Conservation (phyloP, 2,888 invertebrate species). For the Portevinia maculata region DNA sequence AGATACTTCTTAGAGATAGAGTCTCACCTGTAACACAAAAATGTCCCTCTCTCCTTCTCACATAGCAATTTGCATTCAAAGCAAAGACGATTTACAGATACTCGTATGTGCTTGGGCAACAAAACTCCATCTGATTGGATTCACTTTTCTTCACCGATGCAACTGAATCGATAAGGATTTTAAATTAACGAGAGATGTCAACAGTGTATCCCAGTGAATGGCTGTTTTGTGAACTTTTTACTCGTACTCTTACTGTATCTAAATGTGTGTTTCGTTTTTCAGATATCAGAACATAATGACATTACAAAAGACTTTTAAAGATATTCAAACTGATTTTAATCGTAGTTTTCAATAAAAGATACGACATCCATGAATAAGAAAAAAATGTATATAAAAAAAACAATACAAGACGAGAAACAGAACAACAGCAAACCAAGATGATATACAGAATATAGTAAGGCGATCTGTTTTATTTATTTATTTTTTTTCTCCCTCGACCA, state of each 20-base stretch:
- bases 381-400: neutral
- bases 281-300: constrained; percentile 82
- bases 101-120: constrained; percentile 12
- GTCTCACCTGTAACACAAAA: too few species aligned
- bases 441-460: constrained; percentile 58
- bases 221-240: constrained; percentile 16
- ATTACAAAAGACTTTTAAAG: constrained; percentile 80
- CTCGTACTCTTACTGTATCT: constrained; percentile 49
- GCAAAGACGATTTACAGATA: constrained; percentile 6
- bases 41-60: neutral
- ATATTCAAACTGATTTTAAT: constrained; percentile 73
- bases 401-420: constrained; percentile 18
- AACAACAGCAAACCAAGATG: constrained; percentile 44
- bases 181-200: constrained; percentile 83
- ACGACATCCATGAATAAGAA: constrained; percentile 41
- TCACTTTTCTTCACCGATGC: constrained; percentile 57
- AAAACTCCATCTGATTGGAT: constrained; percentile 50
- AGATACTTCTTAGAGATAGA: constrained; percentile 15
- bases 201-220: constrained; percentile 78
- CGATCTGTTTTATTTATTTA: constrained; percentile 21
- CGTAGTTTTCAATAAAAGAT: constrained; percentile 70
- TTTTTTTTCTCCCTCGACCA: neutral
- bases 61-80: constrained; percentile 37
- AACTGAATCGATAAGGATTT: constrained; percentile 81
- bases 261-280: constrained; percentile 77